Conservation (phyloP, 2,797 vertebrate genomes). For the Poecilia velifera region DNA sequence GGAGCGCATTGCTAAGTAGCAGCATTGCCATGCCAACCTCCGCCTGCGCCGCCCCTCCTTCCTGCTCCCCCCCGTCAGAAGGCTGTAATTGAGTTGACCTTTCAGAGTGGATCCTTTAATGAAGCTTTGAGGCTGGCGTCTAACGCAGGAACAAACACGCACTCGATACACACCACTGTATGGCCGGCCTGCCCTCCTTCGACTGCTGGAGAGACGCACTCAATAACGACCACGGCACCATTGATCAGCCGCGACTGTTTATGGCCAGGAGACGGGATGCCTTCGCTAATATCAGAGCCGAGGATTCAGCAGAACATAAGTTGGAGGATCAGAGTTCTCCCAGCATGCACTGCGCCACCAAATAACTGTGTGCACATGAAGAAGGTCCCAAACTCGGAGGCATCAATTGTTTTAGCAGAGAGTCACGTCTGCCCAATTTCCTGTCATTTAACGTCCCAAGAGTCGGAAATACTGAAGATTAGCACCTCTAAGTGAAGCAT, state of each 20-base stretch:
- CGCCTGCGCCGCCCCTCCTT: constrained; percentile 59
- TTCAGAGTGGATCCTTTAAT: constrained; percentile 86
- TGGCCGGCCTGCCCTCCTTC: constrained; percentile 60
- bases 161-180: constrained; percentile 77
- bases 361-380: constrained; percentile 13
- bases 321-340: constrained; percentile 40
- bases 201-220: constrained; percentile 68
- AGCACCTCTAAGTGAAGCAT: constrained; percentile 17
- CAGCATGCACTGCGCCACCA: constrained; percentile 5
- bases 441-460: constrained; percentile 44
- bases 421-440: constrained; percentile 63
- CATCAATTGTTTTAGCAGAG: constrained; percentile 43
- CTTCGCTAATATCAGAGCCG: constrained; percentile 53
- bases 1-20: constrained; percentile 74
- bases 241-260: constrained; percentile 63
- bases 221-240: constrained; percentile 72
- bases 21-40: constrained; percentile 82
- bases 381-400: constrained; percentile 4
- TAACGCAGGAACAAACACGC: constrained; percentile 76
- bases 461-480: constrained; percentile 47
- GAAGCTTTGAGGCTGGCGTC: constrained; percentile 81
- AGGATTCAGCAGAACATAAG: constrained; percentile 43
- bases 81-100: constrained; percentile 90
- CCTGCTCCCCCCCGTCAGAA: constrained; percentile 63
- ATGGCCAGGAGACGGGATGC: constrained; percentile 57